These are phyloP conservation scores for Mercenaria mercenaria DNA, from an alignment of 1,140 invertebrate species.

Conservation along the genomic window DNA sequence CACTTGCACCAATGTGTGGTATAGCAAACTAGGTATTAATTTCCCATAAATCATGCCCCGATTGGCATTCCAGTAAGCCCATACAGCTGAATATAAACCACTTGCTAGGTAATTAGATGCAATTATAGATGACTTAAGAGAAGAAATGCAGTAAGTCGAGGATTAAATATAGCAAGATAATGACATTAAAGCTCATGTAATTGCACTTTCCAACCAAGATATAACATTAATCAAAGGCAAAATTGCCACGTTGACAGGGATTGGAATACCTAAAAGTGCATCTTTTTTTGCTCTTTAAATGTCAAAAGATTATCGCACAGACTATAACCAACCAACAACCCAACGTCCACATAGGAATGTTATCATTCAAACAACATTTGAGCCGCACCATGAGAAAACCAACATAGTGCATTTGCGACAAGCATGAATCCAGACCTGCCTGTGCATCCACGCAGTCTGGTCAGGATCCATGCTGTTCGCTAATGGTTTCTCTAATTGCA, in stretches of 20 bases:
- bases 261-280: not conserved
- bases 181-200: conserved; percentile 4
- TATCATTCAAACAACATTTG: too few species aligned
- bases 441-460: too few species aligned
- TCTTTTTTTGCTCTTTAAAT: not conserved
- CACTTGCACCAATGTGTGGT: not conserved
- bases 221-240: conserved; percentile 21
- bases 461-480: too few species aligned
- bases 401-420: too few species aligned
- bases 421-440: too few species aligned
- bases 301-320: not conserved
- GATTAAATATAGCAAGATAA: conserved; percentile 18
- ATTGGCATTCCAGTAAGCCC: conserved; percentile 22
- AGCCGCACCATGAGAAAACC: too few species aligned
- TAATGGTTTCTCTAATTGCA: too few species aligned
- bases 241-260: conserved; percentile 6
- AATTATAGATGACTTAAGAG: not conserved
- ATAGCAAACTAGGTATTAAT: conserved; percentile 6
- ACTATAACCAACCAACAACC: not conserved
- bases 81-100: not conserved
- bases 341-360: not conserved
- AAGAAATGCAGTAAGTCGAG: not conserved
- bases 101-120: conserved; percentile 25
- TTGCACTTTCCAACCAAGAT: not conserved
- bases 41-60: conserved; percentile 7